Evolutionary conservation across 2,888 invertebrate genomes (phyloP), one percentile per base, ranked within the genome.

Genomic region (Strigamia transsilvanica): DNA sequence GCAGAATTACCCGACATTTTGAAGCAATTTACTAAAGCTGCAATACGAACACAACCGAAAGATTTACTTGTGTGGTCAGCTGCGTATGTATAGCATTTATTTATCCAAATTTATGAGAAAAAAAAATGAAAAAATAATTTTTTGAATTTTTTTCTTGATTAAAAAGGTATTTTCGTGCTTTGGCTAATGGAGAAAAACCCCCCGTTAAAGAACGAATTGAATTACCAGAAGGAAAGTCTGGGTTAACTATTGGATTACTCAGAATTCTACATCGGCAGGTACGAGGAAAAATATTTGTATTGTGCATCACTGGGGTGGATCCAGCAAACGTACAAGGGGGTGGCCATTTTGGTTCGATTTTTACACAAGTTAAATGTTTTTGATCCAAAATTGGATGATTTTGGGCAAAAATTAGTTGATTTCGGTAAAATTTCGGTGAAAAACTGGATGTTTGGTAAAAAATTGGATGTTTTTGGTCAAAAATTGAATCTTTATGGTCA

Each of bases 21-120:
- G 82, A 94, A 96, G 87, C 93, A 94, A 86, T 97, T 93, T 86
- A 95, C 95, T 73, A 96, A 96, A 90, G 95, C 96, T 42, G 96
- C 96, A 0, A 96, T 97, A 82, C 91, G 94, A 85, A 95, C 95
- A 3, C 96, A 97, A 87, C 97, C 96, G 0, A 92, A 92, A 85
- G 96, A 96, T 89, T 90, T 97, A 0, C 90, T 96, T 0, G 91
- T 92, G 84, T 97, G 97, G 97, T 94, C 95, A 0, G 92, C 87
- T 61, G 88, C 88, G 87, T 89, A 87, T 86, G 85, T 51, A n/a
- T n/a, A 80, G 2, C 21, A 32, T n/a, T 23, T 41, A 38, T 41
- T 38, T 79, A 13, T 41, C 32, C 15, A 79, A 34, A 34, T 34
- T 79, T 5, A 10, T n/a, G 0, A 9, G 15, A 13, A 27, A 77